A percentile compares a stretch with the other conserved stretches of the same genome.
These are phyloP conservation scores for Pluvianellus socialis DNA, from an alignment of 2,113 vertebrate species.

Conservation along the genomic window DNA sequence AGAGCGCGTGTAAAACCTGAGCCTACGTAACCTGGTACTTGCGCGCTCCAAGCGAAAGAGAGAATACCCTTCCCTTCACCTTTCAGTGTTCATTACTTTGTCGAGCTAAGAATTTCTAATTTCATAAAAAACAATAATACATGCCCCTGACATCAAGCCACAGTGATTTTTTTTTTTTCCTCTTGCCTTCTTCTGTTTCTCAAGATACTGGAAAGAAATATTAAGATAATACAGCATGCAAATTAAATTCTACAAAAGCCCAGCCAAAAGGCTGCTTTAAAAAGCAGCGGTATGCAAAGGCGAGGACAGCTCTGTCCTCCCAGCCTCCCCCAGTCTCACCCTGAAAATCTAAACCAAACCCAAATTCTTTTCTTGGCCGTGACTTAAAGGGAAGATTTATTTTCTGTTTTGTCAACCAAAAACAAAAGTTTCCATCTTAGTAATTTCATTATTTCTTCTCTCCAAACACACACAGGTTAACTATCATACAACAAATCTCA, in stretches of 20 bases:
- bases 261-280: conserved; percentile 53
- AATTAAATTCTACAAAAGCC: conserved; percentile 65
- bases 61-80: conserved; percentile 1
- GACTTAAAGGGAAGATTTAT: conserved; percentile 24
- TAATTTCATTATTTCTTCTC: background rate
- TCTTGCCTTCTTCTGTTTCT: background rate
- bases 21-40: background rate
- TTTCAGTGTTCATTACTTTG: background rate
- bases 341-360: conserved; percentile 34
- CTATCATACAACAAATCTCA: background rate
- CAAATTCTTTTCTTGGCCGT: conserved; percentile 17
- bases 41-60: background rate
- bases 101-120: background rate
- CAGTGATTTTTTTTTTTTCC: background rate
- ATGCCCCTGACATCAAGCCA: background rate
- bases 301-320: conserved; percentile 49
- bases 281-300: conserved; percentile 63
- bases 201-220: conserved; percentile 31
- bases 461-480: background rate
- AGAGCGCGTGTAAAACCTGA: background rate
- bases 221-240: conserved; percentile 28
- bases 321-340: conserved; percentile 31
- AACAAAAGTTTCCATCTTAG: conserved; percentile 5
- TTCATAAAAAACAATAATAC: background rate
- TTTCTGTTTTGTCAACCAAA: background rate